Conservation (phyloP, 2,797 vertebrate genomes). For the Halcyon leucocephala region DNA sequence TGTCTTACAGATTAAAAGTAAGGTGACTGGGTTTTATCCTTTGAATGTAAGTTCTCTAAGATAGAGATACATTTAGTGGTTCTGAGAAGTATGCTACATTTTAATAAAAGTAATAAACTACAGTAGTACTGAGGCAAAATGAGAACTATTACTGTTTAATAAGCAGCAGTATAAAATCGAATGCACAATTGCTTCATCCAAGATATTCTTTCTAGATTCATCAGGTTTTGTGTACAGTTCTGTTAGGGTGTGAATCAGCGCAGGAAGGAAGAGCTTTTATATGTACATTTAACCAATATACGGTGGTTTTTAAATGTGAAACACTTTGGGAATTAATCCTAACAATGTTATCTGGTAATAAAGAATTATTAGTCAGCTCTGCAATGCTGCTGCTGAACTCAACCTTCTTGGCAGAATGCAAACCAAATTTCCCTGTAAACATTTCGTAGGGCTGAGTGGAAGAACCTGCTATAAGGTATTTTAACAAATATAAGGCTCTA, state of each 20-base stretch:
- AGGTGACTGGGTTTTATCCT: not conserved
- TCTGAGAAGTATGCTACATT: not conserved
- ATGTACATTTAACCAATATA: not conserved
- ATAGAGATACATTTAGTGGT: not conserved
- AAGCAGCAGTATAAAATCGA: not conserved
- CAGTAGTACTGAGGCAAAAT: not conserved
- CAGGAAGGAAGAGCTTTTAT: not conserved
- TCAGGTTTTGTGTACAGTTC: not conserved
- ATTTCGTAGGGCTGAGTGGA: not conserved
- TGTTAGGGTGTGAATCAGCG: not conserved
- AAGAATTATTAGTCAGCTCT: not conserved
- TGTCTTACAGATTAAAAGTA: not conserved
- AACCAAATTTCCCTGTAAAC: not conserved
- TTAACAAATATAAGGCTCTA: not conserved
- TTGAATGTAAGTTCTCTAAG: not conserved
- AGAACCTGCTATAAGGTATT: not conserved
- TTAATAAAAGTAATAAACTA: not conserved
- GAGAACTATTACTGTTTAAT: not conserved
- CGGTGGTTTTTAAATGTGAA: not conserved
- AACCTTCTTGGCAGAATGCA: not conserved
- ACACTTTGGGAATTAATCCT: not conserved
- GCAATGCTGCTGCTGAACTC: not conserved
- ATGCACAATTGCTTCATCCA: not conserved
- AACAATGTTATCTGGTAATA: not conserved
- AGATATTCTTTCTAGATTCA: not conserved